These are phyloP conservation scores for Artemisiospiza belli DNA, from an alignment of 2,113 vertebrate genomes.

Conservation along the genomic window DNA sequence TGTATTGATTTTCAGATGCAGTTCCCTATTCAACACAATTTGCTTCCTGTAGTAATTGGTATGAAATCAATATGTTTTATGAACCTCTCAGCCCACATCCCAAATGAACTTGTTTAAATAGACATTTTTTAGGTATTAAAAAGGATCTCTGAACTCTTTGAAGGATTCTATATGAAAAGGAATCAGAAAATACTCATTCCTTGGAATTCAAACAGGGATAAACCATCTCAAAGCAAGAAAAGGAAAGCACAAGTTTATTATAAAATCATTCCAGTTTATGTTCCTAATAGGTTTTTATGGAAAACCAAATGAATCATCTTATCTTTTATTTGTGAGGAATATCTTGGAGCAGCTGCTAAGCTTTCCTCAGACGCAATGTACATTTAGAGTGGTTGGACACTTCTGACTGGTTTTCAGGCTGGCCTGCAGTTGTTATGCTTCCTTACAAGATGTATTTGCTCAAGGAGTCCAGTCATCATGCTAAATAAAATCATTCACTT, in stretches of 20 bases:
- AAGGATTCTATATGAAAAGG: neutral
- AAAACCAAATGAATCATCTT: neutral
- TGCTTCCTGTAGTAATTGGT: constrained; percentile 10
- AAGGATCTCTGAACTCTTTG: neutral
- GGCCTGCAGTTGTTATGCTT: constrained; percentile 44
- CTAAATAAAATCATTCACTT: constrained; percentile 80
- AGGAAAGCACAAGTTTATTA: neutral
- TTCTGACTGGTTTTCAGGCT: constrained; percentile 1
- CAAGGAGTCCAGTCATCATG: constrained; percentile 69
- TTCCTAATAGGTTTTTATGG: neutral
- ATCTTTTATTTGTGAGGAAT: constrained; percentile 4
- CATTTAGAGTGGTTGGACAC: neutral
- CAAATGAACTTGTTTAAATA: constrained; percentile 20
- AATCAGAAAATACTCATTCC: neutral
- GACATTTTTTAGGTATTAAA: neutral
- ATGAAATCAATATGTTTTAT: constrained; percentile 64
- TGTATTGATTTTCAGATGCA: constrained; percentile 66
- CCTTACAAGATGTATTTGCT: constrained; percentile 74
- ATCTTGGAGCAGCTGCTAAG: neutral
- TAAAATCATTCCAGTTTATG: neutral
- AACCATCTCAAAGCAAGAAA: neutral
- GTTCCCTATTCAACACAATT: neutral
- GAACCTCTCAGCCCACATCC: constrained; percentile 12
- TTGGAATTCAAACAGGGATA: neutral
- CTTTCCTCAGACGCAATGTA: neutral